Base-by-base conservation (phyloP, 37 sponge, comb jelly and placozoan genomes). In the Geodia barretti region DNA sequence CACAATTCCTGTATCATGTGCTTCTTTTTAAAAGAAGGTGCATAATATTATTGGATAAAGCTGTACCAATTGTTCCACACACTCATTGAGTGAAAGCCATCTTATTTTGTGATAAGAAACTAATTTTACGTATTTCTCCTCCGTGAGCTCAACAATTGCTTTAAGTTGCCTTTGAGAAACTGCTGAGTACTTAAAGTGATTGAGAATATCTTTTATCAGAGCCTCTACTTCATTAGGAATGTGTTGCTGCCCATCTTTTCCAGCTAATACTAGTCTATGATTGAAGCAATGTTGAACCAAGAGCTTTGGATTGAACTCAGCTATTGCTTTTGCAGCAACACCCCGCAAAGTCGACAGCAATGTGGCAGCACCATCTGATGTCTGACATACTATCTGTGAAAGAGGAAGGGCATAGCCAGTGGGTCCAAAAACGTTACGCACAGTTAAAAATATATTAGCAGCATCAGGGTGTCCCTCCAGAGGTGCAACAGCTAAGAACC, bases 321-420 rank as follows among this genome's bases (percentile, higher is more conserved):
- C 20, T 42, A 25, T 73, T 30, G 43, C 9, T 42, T 73, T 73
- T 42, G 58, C 74, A 21, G 23, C 21, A 42, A 73, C 58, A 24
- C 74, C 74, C 43, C 43, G 3, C 9, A 47, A 47, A 23, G 74
- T 47, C 9, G 74, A 73, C 4, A 42, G 21, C 74, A 73, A 25
- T 3, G 43, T 58, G 43, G 74, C 41, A 43, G 74, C 74, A 28
- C 74, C 74, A 73, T 73, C 74, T 47, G 58, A 28, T 5, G 74
- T 73, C 9, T 47, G 43, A 7, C 74, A 47, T 24, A 28, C 74
- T 17, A 41, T 8, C 74, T 24, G 41, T n/a, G 41, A 28, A 3
- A 42, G 20, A 42, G 74, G 74, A 47, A 73, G 20, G 20, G 20
- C 43, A 47, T 21, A 19, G 43, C 43, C 58, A 28, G 74, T 3